Percentiles rank a stretch among this genome's conserved stretches.
Conservation (phyloP, 30 jellyfish, hydroid and myxozoan genomes). For the Cassiopea andromeda region DNA sequence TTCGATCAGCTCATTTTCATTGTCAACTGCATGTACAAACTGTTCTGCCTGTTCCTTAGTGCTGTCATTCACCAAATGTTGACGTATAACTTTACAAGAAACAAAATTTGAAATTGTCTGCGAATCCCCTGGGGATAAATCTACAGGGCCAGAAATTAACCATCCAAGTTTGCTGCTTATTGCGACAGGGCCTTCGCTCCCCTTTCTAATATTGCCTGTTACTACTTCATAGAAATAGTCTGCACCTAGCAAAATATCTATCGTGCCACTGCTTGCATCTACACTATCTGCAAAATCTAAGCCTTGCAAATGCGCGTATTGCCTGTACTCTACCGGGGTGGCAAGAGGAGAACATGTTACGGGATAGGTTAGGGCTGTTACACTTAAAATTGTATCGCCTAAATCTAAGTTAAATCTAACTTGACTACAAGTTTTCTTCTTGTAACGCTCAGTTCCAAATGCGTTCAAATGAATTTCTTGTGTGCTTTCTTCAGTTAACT, state of each 20-base stretch:
- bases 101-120: too few relatives aligned
- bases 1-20: constrained; percentile 16
- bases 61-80: too few relatives aligned
- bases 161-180: not conserved
- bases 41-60: too few relatives aligned
- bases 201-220: constrained; percentile 13
- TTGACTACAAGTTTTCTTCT: not conserved
- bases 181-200: constrained; percentile 22
- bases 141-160: constrained; percentile 19
- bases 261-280: not conserved
- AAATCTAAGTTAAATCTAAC: not conserved
- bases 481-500: not conserved
- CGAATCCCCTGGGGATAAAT: not conserved
- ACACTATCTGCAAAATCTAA: not conserved
- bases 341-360: not conserved
- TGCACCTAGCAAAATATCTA: not conserved
- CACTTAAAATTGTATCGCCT: not conserved
- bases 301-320: not conserved
- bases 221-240: too few relatives aligned
- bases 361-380: not conserved
- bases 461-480: not conserved
- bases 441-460: not conserved
- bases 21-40: not conserved
- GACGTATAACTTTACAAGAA: too few relatives aligned
- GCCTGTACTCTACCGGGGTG: not conserved